A percentile compares a stretch with the other conserved stretches of the same genome.
Conservation (phyloP, 2,797 vertebrate species). For the Sebastes paucispinis region DNA sequence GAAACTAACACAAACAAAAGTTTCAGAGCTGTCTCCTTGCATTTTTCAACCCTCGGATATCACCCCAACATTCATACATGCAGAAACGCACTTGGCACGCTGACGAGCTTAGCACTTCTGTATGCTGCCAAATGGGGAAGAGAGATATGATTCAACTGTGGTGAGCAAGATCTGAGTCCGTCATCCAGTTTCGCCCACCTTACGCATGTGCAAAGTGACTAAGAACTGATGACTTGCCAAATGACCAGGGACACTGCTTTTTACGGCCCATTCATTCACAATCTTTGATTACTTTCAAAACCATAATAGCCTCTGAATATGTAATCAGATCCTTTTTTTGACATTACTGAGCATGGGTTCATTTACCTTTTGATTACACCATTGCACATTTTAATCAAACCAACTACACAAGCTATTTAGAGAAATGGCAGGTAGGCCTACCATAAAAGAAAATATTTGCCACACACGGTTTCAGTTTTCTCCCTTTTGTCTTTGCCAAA, state of each 20-base stretch:
- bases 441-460: background rate
- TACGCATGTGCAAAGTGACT: constrained; percentile 39
- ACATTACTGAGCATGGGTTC: constrained; percentile 29
- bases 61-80: constrained; percentile 25
- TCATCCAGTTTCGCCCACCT: constrained; percentile 38
- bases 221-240: constrained; percentile 66
- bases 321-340: constrained; percentile 45
- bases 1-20: constrained; percentile 9
- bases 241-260: constrained; percentile 54
- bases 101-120: constrained; percentile 29
- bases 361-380: constrained; percentile 43
- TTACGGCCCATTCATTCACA: constrained; percentile 59
- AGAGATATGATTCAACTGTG: constrained; percentile 55
- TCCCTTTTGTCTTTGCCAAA: background rate
- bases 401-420: constrained; percentile 6
- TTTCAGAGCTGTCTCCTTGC: constrained; percentile 37
- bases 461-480: background rate
- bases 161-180: constrained; percentile 48
- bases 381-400: constrained; percentile 45
- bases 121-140: constrained; percentile 48
- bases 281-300: constrained; percentile 44
- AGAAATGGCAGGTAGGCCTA: background rate
- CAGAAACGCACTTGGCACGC: constrained; percentile 38
- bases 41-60: constrained; percentile 27
- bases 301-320: constrained; percentile 48